Percentiles rank a stretch among this genome's conserved stretches.
Evolutionary conservation across 2,888 invertebrate species (phyloP).

Genomic region (Lordiphosa andalusiaca): DNA sequence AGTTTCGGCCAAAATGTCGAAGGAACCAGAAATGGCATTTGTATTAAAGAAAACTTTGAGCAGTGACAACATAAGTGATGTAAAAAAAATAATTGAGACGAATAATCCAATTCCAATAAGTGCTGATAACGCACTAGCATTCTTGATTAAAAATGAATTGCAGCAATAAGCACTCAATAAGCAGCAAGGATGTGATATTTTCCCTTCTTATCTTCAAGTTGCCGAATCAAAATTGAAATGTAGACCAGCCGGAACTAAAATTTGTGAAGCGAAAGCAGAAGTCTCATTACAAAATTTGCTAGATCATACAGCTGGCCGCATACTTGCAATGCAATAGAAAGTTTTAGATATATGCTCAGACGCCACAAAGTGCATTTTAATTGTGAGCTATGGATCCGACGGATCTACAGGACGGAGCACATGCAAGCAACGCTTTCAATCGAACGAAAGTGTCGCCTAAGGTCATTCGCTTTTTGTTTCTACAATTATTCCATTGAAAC

Average conservation of each 20-base stretch:
- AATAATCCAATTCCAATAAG: no score
- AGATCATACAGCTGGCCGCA: background rate
- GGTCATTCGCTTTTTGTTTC: no score
- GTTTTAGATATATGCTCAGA: background rate
- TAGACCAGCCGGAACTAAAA: background rate
- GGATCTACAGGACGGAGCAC: background rate
- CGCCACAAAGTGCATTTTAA: no score
- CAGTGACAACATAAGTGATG: no score
- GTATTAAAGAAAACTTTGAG: no score
- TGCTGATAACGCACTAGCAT: no score
- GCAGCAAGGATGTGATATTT: background rate
- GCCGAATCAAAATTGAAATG: background rate
- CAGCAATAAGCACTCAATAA: background rate
- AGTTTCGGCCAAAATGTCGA: no score
- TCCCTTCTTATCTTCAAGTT: conserved; percentile 2
- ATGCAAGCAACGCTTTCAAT: conserved; percentile 2
- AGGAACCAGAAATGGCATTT: no score
- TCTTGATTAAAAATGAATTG: no score
- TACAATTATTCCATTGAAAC: background rate
- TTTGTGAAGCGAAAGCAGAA: background rate
- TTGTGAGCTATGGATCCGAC: no score
- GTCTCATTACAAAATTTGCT: background rate
- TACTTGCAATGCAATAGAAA: background rate
- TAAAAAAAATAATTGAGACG: no score
- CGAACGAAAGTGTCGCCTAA: background rate